Base-by-base conservation (phyloP, 2,888 invertebrate genomes). In the Nebria salina region DNA sequence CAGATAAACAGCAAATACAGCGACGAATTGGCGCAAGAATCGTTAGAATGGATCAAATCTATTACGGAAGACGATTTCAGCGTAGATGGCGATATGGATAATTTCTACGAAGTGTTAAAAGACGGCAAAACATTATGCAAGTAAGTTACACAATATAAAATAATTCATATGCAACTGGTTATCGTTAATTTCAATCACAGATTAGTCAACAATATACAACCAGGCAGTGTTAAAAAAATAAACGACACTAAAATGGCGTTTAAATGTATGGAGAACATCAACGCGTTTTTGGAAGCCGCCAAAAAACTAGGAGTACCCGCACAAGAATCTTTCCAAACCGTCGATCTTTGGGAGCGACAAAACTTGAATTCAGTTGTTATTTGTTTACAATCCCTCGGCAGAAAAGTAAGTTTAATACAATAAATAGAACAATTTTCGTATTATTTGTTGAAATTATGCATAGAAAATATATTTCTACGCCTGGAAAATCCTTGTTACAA, bases 241-340 rank as follows among this genome's bases (percentile, higher is more conserved):
- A 98, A 98, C 89, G 93, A 93, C 85, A 88, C 88, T 54, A 93
- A 94, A 87, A 95, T 97, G 94, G 97, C 96, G 82, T 99, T 98
- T 90, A 98, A 98, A 88, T 97, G 97, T 90, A 99, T 99, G 98
- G 98, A 99, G 90, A 99, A 99, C 89, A 98, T 99, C 85, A 97
- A 97, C 89, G 95, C 95, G 41, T 98, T 98, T 90, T 90, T 97
- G 82, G 95, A 95, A 84, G 94, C 94, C 9, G 96, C 96, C 81
- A 94, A 93, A 87, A 92, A 92, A 82, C 91, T 98, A 83, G 99
- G 98, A 66, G 98, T 99, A 3, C 96, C 97, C 0, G 94, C 96
- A 26, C 96, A 96, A 87, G 98, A 98, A 90, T 95, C 96, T 75
- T 98, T 98, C 93, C 97, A 98, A 90, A 98, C 98, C 2, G 98